Evolutionary conservation across 2,888 invertebrate genomes (phyloP).

Genomic region (Pimpla rufipes): DNA sequence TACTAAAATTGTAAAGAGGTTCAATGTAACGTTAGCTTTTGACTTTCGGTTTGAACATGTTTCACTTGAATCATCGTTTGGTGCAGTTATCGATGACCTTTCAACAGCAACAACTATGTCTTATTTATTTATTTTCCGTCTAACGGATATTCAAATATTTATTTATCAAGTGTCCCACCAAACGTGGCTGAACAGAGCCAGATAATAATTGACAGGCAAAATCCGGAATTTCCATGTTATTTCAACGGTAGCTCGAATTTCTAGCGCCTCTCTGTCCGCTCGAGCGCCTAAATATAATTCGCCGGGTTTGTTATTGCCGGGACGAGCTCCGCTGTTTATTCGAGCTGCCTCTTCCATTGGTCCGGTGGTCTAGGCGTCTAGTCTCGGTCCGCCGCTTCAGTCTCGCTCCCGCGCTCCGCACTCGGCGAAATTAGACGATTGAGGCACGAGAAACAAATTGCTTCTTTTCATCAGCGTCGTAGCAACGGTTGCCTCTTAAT

Average conservation of each 20-base stretch:
- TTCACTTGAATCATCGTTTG: not conserved
- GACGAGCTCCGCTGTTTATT: slow-evolving; percentile 53
- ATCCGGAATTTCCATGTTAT: not conserved
- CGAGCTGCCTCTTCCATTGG: slow-evolving; percentile 42
- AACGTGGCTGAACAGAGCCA: not conserved
- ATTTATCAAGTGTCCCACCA: not conserved
- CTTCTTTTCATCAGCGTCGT: not conserved
- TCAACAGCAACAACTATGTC: not conserved
- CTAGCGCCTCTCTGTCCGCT: slow-evolving; percentile 1
- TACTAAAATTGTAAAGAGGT: not conserved
- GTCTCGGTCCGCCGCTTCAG: not conserved
- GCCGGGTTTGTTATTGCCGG: slow-evolving; percentile 57
- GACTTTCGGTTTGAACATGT: not conserved
- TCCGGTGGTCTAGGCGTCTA: not conserved
- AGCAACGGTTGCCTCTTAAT: not conserved
- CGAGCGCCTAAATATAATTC: slow-evolving; percentile 65
- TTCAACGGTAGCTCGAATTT: slow-evolving; percentile 4
- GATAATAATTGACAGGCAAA: not conserved
- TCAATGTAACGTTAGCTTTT: not conserved
- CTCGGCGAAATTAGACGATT: slow-evolving; percentile 37
- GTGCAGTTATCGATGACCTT: not conserved
- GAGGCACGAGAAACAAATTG: not conserved
- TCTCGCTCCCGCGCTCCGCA: slow-evolving; percentile 1
- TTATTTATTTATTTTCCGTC: not conserved
- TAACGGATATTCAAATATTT: not conserved